Evolutionary conservation across 2,888 invertebrate species (phyloP).

Genomic region (Eucriotettix oculatus): DNA sequence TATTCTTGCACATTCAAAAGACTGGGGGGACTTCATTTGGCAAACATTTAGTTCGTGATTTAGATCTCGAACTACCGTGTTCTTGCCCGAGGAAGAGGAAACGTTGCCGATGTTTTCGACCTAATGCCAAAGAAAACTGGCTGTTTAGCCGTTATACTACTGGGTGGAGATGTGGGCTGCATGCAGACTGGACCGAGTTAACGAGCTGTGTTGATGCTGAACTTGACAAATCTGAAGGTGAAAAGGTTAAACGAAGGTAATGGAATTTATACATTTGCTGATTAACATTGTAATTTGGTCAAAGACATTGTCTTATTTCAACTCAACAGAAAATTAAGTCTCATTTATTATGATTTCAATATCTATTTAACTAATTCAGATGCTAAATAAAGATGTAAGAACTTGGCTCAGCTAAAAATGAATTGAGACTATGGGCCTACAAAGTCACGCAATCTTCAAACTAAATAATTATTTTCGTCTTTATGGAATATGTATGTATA

Average conservation of each 20-base stretch:
- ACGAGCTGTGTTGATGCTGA: conserved; percentile 82
- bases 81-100: conserved; percentile 79
- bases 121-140: conserved; percentile 89
- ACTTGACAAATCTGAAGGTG: conserved; percentile 79
- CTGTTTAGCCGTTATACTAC: conserved; percentile 93
- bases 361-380: no score
- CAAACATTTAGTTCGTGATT: conserved; percentile 85
- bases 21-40: conserved; percentile 98
- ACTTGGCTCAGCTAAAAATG: no score
- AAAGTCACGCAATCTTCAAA: no score
- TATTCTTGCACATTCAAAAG: conserved; percentile 96
- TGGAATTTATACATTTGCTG: background rate
- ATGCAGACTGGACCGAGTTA: conserved; percentile 96
- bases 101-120: conserved; percentile 81
- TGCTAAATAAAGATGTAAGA: no score
- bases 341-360: no score
- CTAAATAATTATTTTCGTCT: no score
- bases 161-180: conserved; percentile 95
- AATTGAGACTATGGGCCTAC: no score
- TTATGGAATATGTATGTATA: no score
- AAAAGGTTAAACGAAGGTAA: conserved; percentile 48
- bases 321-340: no score
- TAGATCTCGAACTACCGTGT: conserved; percentile 84
- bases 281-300: no score
- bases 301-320: no score